A percentile compares a stretch with the other conserved stretches of the same genome.
These are phyloP conservation scores for Coendou prehensilis DNA, from an alignment of 2,797 vertebrate species.

Conservation along the genomic window DNA sequence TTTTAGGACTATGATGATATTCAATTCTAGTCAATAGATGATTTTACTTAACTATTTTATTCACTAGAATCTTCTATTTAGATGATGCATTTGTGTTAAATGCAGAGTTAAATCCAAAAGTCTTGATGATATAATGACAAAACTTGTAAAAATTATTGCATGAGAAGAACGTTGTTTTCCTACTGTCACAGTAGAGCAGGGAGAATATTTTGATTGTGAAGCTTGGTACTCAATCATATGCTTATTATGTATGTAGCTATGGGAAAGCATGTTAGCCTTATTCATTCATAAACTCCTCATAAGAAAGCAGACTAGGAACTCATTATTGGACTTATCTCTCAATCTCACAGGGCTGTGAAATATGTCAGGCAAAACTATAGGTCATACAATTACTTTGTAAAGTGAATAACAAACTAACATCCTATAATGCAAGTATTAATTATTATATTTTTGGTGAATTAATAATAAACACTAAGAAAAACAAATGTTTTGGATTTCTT, in stretches of 20 bases:
- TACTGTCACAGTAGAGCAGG: background rate
- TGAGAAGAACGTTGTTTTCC: background rate
- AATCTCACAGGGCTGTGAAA: background rate
- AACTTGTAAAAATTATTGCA: background rate
- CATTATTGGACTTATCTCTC: background rate
- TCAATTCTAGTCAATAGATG: background rate
- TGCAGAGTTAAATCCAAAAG: background rate
- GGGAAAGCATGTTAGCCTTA: background rate
- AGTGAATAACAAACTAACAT: background rate
- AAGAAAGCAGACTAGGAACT: background rate
- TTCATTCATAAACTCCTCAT: background rate
- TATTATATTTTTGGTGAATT: background rate
- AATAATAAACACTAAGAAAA: background rate
- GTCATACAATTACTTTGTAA: constrained; percentile 35
- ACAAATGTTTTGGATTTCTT: constrained; percentile 7
- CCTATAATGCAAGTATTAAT: background rate
- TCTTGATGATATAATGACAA: background rate
- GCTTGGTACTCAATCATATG: background rate
- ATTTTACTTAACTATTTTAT: constrained; percentile 35
- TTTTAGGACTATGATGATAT: background rate
- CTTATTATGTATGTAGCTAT: background rate
- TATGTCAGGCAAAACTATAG: background rate
- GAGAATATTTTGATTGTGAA: background rate
- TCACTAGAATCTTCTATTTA: constrained; percentile 15
- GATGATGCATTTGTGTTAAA: background rate